phyloP scores from a whole-genome alignment of 2,113 vertebrate genomes.

The Psittacara wagleri region DNA sequence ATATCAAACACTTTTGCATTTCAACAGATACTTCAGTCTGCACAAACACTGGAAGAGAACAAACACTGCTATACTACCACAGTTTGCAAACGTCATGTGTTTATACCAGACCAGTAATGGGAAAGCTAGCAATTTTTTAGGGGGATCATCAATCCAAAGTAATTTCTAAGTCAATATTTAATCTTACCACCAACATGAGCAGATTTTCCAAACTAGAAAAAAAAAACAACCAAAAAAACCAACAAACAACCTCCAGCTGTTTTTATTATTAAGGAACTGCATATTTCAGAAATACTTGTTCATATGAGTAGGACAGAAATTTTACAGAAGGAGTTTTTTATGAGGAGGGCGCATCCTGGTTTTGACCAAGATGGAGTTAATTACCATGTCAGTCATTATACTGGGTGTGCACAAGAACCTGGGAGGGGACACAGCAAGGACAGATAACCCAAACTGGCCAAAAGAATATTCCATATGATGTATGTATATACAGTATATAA shows the following conservation, averaged over 20 bases:
- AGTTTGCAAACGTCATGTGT: background rate
- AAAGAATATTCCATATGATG: background rate
- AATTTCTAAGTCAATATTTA: background rate
- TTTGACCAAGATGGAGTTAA: background rate
- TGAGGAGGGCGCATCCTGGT: fast-evolving
- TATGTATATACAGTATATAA: background rate
- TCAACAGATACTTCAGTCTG: background rate
- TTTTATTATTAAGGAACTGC: background rate
- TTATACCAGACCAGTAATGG: background rate
- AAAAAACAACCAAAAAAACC: too few relatives aligned
- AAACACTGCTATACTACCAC: background rate
- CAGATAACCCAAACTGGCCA: background rate
- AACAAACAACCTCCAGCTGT: too few relatives aligned
- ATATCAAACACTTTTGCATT: background rate
- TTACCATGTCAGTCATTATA: background rate
- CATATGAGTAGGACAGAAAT: background rate
- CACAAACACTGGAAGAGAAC: background rate
- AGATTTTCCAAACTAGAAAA: background rate
- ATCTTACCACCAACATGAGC: background rate
- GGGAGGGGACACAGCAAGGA: background rate
- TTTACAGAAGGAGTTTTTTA: background rate
- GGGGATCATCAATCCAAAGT: background rate
- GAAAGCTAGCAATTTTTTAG: background rate
- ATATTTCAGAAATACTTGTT: background rate
- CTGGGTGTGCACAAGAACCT: background rate